A percentile compares a stretch with the other conserved stretches of the same genome.
Evolutionary conservation across 2,113 vertebrate genomes (phyloP).

Genomic region (Lutjanus erythropterus): DNA sequence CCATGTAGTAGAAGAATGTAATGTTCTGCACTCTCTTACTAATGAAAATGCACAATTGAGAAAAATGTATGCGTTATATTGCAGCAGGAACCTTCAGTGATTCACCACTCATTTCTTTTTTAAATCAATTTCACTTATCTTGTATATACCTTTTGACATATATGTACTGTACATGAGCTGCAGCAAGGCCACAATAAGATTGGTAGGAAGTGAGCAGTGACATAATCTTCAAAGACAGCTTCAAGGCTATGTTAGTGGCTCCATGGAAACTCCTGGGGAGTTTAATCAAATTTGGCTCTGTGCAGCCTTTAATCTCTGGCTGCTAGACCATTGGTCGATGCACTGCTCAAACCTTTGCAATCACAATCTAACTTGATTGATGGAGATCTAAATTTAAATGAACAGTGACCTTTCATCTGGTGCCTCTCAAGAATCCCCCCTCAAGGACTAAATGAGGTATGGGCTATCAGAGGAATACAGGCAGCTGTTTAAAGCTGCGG

Average conservation of each 20-base stretch:
- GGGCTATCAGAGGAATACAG: slow-evolving; percentile 8
- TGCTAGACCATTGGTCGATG: slow-evolving; percentile 44
- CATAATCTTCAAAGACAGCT: slow-evolving; percentile 53
- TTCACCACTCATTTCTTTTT: background rate
- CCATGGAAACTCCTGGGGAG: slow-evolving; percentile 62
- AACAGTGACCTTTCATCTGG: slow-evolving; percentile 68
- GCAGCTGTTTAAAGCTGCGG: background rate
- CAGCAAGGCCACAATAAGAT: slow-evolving; percentile 1
- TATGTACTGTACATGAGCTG: slow-evolving; percentile 5
- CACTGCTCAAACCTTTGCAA: slow-evolving; percentile 56
- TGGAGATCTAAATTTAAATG: slow-evolving; percentile 62
- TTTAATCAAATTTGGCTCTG: slow-evolving; percentile 72
- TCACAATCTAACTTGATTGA: slow-evolving; percentile 61
- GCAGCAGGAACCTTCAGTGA: background rate
- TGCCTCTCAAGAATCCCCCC: slow-evolving; percentile 34
- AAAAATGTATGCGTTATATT: background rate
- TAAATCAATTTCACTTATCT: too few relatives aligned
- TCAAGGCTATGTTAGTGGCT: slow-evolving; percentile 44
- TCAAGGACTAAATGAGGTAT: slow-evolving; percentile 25
- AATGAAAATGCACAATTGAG: background rate
- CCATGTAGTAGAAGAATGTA: background rate
- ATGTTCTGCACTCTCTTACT: background rate
- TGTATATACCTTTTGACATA: background rate
- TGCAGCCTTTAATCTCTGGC: slow-evolving; percentile 66
- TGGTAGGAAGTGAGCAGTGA: slow-evolving; percentile 33